Evolutionary conservation across 2,888 invertebrate genomes (phyloP), one percentile per base, ranked within the genome.

Genomic region (Tuta absoluta): DNA sequence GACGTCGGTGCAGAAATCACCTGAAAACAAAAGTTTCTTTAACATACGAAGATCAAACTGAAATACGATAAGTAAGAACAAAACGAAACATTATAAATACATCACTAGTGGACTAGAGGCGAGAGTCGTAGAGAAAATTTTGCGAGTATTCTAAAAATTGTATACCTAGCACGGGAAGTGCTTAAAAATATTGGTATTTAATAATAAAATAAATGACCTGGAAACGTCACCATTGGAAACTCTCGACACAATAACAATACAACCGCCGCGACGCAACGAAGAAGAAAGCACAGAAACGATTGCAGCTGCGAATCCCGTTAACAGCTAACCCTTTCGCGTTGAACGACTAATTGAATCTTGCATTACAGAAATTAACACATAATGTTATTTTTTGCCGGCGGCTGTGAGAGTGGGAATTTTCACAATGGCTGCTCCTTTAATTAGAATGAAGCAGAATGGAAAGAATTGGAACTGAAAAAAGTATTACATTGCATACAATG

Each of bases 1-100:
- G 81, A 90, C 90, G 89, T 91, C 91, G 62, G 88, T 83, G 77
- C 86, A 88, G 75, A 85, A 86, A 72, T 90, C 91, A 81, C 89
- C 91, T 91, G 88, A 45, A 88, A 90, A 65, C 33, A 73, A 76
- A 75, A 71, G 67, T 65, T 24, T 0, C 3, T n/a, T 28, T 7
- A 21, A 8, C 12, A 51, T 19, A 45, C 11, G 2, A 41, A 41
- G 2, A 14, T n/a, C n/a, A 48, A 10, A 21, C 10, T 51, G 23
- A 21, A 1, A 8, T n/a, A n/a, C n/a, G n/a, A n/a, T 14, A 41
- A 41, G 5, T 3, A 41, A 41, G 14, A 1, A 14, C 41, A 12
- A 41, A 41, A 41, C 5, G 2, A 41, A 12, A 8, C 5, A 38
- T 38, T 5, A 11, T 10, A 38, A 11, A 41, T 41, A n/a, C n/a